Evolutionary conservation across 1,140 invertebrate species (phyloP), one percentile per base, ranked within the genome.

Genomic region (Lordiphosa stackelbergi): DNA sequence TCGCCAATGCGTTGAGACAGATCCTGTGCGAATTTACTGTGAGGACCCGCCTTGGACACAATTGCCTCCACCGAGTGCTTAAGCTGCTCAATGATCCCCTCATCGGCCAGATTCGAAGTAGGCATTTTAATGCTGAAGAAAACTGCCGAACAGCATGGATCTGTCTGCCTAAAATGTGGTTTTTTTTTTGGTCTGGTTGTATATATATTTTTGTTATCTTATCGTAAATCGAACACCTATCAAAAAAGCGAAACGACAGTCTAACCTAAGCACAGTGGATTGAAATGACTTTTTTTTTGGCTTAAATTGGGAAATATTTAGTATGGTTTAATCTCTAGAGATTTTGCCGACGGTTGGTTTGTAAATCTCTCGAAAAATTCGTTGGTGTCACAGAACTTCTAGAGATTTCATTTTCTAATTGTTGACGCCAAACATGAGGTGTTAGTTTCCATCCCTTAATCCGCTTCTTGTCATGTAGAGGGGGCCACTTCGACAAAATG

Each of bases 201-300:
- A 31, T 8, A 2, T 31, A 31, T 8, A 2, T 31, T 31, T 31
- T 79, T 66, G 28, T 60, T 79, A 79, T 79, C 74, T 79, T 79
- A 81, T 79, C 75, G 49, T 48, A 81, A 79, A 79, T 79, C 75
- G 75, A 81, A 81, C 57, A 51, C 62, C 61, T 55, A 74, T 74
- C 74, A 81, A 46, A 81, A 46, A 68, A 35, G 62, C 41, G 66
- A 55, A 52, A 59, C 58, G 53, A 68, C 68, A 77, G 68, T 68
- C 58, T 77, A 68, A 43, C 40, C 40, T 35, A 37, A 46, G 52
- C 43, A 35, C 43, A 40, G 41, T 41, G 53, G 36, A 37, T 46
- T 28, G 49, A 73, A 73, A 52, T 54, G 24, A 12, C 19, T 19
- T 19, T 19, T n/a, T n/a, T n/a, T n/a, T n/a, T n/a, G n/a, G n/a